Evolutionary conservation across 2,888 invertebrate species (phyloP), one percentile per base, ranked within the genome.

Genomic region (Cordylochernes scorpioides): DNA sequence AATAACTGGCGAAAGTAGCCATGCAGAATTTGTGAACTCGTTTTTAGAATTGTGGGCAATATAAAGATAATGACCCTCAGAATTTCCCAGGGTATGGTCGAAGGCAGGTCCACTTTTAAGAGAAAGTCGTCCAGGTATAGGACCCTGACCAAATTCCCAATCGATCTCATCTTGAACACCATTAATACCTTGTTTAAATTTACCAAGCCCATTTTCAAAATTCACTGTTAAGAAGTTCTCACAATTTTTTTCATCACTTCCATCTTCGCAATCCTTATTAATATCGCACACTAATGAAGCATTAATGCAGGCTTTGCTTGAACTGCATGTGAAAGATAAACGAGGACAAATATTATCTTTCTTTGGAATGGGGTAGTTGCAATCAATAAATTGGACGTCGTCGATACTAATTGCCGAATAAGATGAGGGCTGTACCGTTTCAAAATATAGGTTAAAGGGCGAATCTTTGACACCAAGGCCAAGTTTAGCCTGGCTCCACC

Each of bases 251-350:
- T 40, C 40, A n/a, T 40, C 40, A 9, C 36, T 24, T 8, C 33
- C 30, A 30, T 40, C 39, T 1, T 34, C 40, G 15, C 40, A 40
- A 14, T 40, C 39, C 16, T 36, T 35, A 2, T 33, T 31, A 13
- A 36, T 18, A 21, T 40, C 36, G 22, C 40, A 40, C 5, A 38
- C 10, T 3, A 31, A 15, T 7, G 22, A 19, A 5, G 17, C 19
- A 15, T 33, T 25, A 8, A 40, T 32, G 16, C 40, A 40, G 14
- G 30, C 36, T 12, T 15, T 18, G 13, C 10, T 30, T 4, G 8
- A 14, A 17, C 13, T 17, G 13, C 37, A 37, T 5, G 14, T 15
- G 25, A 32, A n/a, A n/a, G n/a, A n/a, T n/a, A n/a, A n/a, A n/a
- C n/a, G n/a, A n/a, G n/a, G n/a, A n/a, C n/a, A n/a, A n/a, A n/a